Evolutionary conservation across 1,140 invertebrate genomes (phyloP).

Genomic region (Bathynomus jamesi): DNA sequence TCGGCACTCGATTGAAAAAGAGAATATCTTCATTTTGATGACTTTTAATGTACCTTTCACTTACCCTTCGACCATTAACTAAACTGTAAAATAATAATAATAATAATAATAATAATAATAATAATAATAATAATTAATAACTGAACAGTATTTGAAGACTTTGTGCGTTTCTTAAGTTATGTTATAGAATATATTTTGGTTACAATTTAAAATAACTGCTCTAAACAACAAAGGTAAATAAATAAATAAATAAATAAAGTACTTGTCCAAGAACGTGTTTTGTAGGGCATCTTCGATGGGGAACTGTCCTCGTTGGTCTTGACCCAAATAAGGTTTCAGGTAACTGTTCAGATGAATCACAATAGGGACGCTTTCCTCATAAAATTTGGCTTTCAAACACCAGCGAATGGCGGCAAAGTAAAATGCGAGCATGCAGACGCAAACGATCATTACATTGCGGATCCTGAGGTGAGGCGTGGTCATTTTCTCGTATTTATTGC

Average conservation of each 20-base stretch:
- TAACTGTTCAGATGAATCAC: not conserved
- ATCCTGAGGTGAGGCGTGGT: not conserved
- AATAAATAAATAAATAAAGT: not conserved
- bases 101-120: too few relatives aligned
- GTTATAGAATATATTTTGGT: not conserved
- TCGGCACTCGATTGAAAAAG: constrained; percentile 58
- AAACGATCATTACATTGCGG: not conserved
- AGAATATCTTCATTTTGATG: constrained; percentile 40
- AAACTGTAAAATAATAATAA: too few relatives aligned
- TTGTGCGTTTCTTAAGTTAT: not conserved
- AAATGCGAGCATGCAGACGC: not conserved
- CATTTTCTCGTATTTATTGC: too few relatives aligned
- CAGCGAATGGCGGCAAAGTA: not conserved
- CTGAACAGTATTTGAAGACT: too few relatives aligned
- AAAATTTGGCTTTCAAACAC: not conserved
- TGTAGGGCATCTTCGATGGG: not conserved
- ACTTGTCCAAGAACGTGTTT: not conserved
- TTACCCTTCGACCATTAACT: not conserved
- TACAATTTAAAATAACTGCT: not conserved
- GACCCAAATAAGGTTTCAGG: not conserved
- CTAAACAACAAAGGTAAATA: not conserved
- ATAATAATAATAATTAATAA: too few relatives aligned
- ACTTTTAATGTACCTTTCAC: not conserved
- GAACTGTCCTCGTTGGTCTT: not conserved
- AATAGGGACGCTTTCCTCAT: not conserved